Conservation (phyloP, 1,140 invertebrate species). For the Eciton burchellii region DNA sequence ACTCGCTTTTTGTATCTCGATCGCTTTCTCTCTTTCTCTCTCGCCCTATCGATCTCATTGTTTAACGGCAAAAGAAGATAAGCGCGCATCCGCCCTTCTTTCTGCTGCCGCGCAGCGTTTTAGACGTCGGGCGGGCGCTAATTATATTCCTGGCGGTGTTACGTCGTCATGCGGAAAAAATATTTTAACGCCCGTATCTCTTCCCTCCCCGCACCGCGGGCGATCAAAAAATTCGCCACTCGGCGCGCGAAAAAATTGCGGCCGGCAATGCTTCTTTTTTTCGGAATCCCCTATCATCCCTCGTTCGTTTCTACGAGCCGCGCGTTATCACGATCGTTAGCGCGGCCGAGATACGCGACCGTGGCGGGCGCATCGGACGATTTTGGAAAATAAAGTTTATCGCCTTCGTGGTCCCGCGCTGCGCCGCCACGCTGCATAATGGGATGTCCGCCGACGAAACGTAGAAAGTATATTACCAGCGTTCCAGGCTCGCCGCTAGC, state of each 20-base stretch:
- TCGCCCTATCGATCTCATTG: background rate
- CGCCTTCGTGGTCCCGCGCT: conserved; percentile 61
- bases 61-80: background rate
- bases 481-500: conserved; percentile 51
- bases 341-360: conserved; percentile 21
- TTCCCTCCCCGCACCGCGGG: conserved; percentile 27
- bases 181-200: conserved; percentile 63
- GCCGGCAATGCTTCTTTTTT: conserved; percentile 59
- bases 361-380: conserved; percentile 65
- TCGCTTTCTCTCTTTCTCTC: too few species aligned
- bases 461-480: conserved; percentile 70
- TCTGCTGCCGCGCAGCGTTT: conserved; percentile 1
- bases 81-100: background rate
- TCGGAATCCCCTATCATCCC: conserved; percentile 62
- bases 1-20: too few species aligned
- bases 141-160: conserved; percentile 53
- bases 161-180: conserved; percentile 12
- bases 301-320: conserved; percentile 73
- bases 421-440: conserved; percentile 64
- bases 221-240: conserved; percentile 56
- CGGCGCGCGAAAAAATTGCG: conserved; percentile 62
- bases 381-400: conserved; percentile 76
- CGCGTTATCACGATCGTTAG: conserved; percentile 74
- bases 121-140: conserved; percentile 40
- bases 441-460: conserved; percentile 66